Percentiles rank a stretch among this genome's conserved stretches.
These are phyloP conservation scores for Herminia tarsipennalis DNA, from an alignment of 2,888 invertebrate species.

Conservation along the genomic window DNA sequence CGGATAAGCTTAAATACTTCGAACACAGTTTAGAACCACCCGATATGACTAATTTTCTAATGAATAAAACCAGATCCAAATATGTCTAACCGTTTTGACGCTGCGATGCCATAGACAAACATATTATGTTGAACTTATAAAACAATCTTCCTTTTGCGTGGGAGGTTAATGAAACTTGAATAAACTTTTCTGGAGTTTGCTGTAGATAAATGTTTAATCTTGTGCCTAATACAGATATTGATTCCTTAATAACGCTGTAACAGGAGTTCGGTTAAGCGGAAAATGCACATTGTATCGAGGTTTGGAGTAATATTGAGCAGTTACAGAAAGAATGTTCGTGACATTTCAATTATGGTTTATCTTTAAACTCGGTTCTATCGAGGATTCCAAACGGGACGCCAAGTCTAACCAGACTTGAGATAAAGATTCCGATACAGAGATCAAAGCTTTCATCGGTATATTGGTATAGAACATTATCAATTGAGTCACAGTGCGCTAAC, in stretches of 20 bases:
- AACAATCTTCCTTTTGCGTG: no score
- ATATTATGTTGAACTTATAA: no score
- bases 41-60: no score
- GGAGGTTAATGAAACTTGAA: no score
- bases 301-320: constrained; percentile 29
- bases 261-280: constrained; percentile 5
- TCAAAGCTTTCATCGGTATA: neutral
- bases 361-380: constrained; percentile 58
- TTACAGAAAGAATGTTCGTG: constrained; percentile 61
- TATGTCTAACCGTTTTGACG: no score
- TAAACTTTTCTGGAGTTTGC: no score
- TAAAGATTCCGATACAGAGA: constrained; percentile 17
- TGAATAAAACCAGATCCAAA: no score
- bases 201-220: neutral
- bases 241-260: constrained; percentile 18
- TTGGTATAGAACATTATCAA: no score
- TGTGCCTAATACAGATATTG: constrained; percentile 10
- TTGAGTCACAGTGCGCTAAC: no score
- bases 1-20: no score
- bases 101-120: no score
- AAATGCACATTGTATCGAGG: constrained; percentile 20
- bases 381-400: constrained; percentile 31
- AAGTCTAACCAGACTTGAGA: constrained; percentile 40
- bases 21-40: no score
- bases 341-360: constrained; percentile 75